Evolutionary conservation across 2,888 invertebrate species (phyloP).

Genomic region (Troides oblongomaculatus): DNA sequence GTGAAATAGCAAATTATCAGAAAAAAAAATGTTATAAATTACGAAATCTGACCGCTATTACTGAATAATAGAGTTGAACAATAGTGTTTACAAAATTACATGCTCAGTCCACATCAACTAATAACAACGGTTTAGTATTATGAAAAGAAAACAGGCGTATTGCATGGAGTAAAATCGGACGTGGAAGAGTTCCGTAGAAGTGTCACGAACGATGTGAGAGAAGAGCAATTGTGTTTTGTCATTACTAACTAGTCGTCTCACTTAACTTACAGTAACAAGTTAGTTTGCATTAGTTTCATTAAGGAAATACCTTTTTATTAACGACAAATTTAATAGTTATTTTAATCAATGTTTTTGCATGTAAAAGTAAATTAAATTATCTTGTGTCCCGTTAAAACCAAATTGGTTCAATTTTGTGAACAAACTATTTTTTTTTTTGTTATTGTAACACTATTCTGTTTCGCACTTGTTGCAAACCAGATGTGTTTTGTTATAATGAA

Average conservation of each 20-base stretch:
- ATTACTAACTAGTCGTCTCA: too few species aligned
- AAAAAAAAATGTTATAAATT: slow-evolving; percentile 44
- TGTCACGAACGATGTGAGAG: background rate
- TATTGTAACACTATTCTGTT: background rate
- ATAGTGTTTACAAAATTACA: slow-evolving; percentile 35
- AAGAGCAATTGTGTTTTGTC: too few species aligned
- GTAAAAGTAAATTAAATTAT: background rate
- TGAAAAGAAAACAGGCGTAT: slow-evolving; percentile 8
- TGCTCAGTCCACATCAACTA: slow-evolving; percentile 13
- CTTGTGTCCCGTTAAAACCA: background rate
- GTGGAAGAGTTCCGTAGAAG: background rate
- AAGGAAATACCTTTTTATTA: too few species aligned
- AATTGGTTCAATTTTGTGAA: background rate
- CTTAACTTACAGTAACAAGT: too few species aligned
- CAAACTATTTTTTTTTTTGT: background rate
- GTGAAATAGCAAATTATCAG: slow-evolving; percentile 37
- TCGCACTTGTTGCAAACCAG: slow-evolving; percentile 39
- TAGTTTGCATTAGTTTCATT: too few species aligned
- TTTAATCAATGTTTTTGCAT: background rate
- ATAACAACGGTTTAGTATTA: slow-evolving; percentile 19
- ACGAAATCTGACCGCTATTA: slow-evolving; percentile 45
- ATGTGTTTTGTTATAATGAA: slow-evolving; percentile 63
- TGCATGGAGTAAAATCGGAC: background rate
- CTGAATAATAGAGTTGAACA: slow-evolving; percentile 51
- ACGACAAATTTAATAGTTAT: too few species aligned